Conservation (phyloP, 2,797 vertebrate genomes). For the Helarctos malayanus region DNA sequence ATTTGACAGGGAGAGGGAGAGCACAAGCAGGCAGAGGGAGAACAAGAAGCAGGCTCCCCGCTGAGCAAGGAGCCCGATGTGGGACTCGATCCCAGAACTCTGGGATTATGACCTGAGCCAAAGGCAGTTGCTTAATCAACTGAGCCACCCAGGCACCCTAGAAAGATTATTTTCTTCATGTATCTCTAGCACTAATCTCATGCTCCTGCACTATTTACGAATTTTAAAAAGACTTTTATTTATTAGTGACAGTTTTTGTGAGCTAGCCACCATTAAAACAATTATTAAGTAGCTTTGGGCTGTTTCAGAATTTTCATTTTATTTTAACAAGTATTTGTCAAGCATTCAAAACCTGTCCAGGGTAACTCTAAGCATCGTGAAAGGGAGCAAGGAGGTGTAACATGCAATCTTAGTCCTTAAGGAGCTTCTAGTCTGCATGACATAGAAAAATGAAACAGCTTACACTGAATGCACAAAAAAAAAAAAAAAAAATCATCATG, state of each 20-base stretch:
- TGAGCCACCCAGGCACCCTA: background rate
- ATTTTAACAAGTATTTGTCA: constrained; percentile 2
- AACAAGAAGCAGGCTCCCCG: too few relatives aligned
- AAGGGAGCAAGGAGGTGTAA: background rate
- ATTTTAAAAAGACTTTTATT: constrained; percentile 9
- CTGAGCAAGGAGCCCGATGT: too few relatives aligned
- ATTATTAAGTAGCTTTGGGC: background rate
- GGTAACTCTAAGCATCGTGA: background rate
- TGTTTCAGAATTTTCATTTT: constrained; percentile 26
- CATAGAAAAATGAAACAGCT: background rate
- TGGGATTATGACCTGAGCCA: too few relatives aligned
- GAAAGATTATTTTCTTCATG: background rate
- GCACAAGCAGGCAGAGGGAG: too few relatives aligned
- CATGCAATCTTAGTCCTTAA: background rate
- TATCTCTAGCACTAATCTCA: background rate
- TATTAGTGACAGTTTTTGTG: constrained; percentile 22
- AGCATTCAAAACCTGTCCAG: background rate
- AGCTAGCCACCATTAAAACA: background rate
- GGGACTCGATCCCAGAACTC: too few relatives aligned
- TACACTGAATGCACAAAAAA: background rate
- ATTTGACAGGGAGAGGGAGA: too few relatives aligned
- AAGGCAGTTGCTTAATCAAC: too few relatives aligned
- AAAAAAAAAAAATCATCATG: background rate
- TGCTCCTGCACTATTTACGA: background rate
- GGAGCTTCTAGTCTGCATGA: background rate